Percentiles rank a stretch among this genome's conserved stretches.
Evolutionary conservation across 2,888 invertebrate species (phyloP).

Genomic region (Liodrosophila aerea): DNA sequence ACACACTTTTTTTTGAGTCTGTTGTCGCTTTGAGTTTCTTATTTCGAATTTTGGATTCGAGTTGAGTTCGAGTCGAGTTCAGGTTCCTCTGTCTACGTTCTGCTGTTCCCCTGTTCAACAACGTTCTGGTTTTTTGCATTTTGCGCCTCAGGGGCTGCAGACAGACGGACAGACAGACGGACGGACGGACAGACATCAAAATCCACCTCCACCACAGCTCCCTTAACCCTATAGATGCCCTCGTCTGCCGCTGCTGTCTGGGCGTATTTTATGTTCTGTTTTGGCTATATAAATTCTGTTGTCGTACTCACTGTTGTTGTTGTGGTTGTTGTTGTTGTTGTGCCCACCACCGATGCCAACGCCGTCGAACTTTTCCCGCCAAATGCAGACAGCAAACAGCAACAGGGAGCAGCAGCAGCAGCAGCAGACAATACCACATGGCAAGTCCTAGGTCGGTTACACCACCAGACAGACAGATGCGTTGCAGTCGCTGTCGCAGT

Average conservation of each 20-base stretch:
- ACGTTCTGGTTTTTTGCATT: slow-evolving; percentile 68
- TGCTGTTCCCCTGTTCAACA: slow-evolving; percentile 70
- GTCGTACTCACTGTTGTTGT: slow-evolving; percentile 21
- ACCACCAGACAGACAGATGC: slow-evolving; percentile 49
- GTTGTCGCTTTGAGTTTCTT: slow-evolving; percentile 13
- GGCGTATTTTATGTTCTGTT: slow-evolving; percentile 62
- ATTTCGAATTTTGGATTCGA: slow-evolving; percentile 43
- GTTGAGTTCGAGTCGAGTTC: slow-evolving; percentile 33
- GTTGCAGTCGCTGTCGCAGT: slow-evolving; percentile 8
- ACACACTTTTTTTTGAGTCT: slow-evolving; percentile 24
- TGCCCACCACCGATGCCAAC: slow-evolving; percentile 45
- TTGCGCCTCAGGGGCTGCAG: slow-evolving; percentile 55
- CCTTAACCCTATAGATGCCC: background rate
- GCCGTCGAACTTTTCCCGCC: slow-evolving; percentile 70
- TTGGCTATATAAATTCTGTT: slow-evolving; percentile 65
- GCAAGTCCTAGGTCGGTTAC: slow-evolving; percentile 81
- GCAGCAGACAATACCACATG: slow-evolving; percentile 76
- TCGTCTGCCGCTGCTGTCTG: slow-evolving; percentile 35
- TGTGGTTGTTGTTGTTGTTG: slow-evolving; percentile 24
- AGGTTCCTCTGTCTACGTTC: slow-evolving; percentile 40
- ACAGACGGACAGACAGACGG: slow-evolving; percentile 8
- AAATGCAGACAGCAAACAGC: slow-evolving; percentile 54
- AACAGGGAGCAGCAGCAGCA: slow-evolving; percentile 27
- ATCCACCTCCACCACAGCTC: background rate
- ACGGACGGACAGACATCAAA: background rate